Percentiles rank a stretch among this genome's conserved stretches.
These are phyloP conservation scores for Apantesis nais DNA, from an alignment of 2,888 invertebrate species.

Conservation along the genomic window DNA sequence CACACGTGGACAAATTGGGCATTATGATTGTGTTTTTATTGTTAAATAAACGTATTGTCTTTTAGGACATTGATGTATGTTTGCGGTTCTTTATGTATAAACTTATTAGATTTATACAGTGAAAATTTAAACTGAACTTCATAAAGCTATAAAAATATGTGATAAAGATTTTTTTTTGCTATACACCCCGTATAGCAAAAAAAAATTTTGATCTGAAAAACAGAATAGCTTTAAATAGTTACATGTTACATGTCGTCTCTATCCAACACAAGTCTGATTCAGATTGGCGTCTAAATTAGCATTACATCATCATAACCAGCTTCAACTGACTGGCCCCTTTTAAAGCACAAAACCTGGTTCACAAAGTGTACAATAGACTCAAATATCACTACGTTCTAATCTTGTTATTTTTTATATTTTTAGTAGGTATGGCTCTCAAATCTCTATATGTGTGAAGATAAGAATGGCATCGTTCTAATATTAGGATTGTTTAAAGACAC, in stretches of 20 bases:
- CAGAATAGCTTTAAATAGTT: neutral
- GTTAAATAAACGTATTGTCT: constrained; percentile 39
- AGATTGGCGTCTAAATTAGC: neutral
- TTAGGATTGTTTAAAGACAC: neutral
- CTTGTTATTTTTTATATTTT: neutral
- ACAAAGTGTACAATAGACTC: neutral
- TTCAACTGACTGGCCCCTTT: neutral
- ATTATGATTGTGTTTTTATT: constrained; percentile 56
- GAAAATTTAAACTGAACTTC: neutral
- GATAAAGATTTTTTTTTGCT: no score
- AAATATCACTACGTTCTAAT: neutral
- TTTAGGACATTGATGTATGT: constrained; percentile 39
- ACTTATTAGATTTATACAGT: neutral
- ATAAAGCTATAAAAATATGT: neutral
- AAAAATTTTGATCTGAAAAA: neutral
- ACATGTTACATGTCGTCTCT: no score
- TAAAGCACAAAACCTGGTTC: neutral
- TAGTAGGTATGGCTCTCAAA: no score
- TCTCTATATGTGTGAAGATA: neutral
- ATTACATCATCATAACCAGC: neutral
- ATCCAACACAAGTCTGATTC: neutral
- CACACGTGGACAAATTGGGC: constrained; percentile 79
- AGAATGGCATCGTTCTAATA: neutral
- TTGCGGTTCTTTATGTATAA: constrained; percentile 15
- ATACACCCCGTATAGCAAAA: no score